Conservation (phyloP, 1,140 invertebrate species). For the Stegodyphus dumicola region DNA sequence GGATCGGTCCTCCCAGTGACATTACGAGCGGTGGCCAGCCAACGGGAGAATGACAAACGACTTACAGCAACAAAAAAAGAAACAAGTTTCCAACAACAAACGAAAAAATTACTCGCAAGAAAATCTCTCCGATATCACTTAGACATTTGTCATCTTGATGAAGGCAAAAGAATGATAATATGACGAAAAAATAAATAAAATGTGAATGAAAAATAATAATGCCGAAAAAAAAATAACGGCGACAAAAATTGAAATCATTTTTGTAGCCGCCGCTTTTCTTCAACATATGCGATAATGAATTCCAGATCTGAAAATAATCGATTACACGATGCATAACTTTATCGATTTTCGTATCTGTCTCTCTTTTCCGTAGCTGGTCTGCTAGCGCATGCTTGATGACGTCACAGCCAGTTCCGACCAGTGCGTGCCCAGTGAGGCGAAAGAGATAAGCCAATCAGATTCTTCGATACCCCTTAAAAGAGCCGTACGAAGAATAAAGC, state of each 20-base stretch:
- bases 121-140: slow-evolving; percentile 59
- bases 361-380: neutral
- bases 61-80: slow-evolving; percentile 22
- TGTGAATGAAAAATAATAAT: neutral
- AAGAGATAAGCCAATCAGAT: slow-evolving; percentile 60
- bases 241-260: slow-evolving; percentile 15
- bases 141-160: slow-evolving; percentile 61
- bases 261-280: slow-evolving; percentile 12
- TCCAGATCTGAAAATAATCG: slow-evolving; percentile 59
- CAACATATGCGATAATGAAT: slow-evolving; percentile 61
- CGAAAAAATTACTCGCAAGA: slow-evolving; percentile 26
- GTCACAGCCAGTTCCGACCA: slow-evolving; percentile 57
- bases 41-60: slow-evolving; percentile 42
- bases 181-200: slow-evolving; percentile 40
- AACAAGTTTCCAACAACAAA: slow-evolving; percentile 6
- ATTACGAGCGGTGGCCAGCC: slow-evolving; percentile 2
- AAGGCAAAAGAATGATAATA: slow-evolving; percentile 44
- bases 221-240: neutral
- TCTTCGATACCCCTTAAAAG: slow-evolving; percentile 53
- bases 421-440: slow-evolving; percentile 50
- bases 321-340: slow-evolving; percentile 57
- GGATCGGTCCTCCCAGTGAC: neutral
- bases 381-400: slow-evolving; percentile 56
- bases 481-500: slow-evolving; percentile 37
- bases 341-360: slow-evolving; percentile 54